A percentile compares a stretch with the other conserved stretches of the same genome.
Conservation (phyloP, 2,888 invertebrate genomes). For the Dastarcus helophoroides region DNA sequence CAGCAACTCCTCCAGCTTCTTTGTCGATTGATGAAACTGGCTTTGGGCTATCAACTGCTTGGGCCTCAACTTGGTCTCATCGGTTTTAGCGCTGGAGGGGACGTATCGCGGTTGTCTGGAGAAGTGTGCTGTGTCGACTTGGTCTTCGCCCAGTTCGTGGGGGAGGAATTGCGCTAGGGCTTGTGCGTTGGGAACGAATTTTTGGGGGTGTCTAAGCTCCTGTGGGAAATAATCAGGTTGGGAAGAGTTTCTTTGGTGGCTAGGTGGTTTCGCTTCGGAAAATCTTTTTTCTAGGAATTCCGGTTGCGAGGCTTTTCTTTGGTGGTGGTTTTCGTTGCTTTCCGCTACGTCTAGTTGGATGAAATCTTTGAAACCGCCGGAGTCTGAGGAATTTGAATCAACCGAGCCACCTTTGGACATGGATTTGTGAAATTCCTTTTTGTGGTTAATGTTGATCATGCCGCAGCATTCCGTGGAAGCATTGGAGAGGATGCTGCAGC, state of each 20-base stretch:
- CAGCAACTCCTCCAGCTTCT: slow-evolving; percentile 37
- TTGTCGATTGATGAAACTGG: slow-evolving; percentile 37
- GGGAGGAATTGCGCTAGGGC: slow-evolving; percentile 33
- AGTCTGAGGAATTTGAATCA: slow-evolving; percentile 38
- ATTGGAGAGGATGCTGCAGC: slow-evolving; percentile 37
- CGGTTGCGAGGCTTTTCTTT: slow-evolving; percentile 33
- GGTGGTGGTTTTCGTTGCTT: slow-evolving; percentile 19
- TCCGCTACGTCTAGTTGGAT: slow-evolving; percentile 22
- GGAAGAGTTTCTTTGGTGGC: slow-evolving; percentile 30
- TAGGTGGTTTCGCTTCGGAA: slow-evolving; percentile 21
- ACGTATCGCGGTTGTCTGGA: slow-evolving; percentile 14
- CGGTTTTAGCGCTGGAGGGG: slow-evolving; percentile 20
- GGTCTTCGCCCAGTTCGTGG: slow-evolving; percentile 26
- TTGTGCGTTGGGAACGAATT: slow-evolving; percentile 31
- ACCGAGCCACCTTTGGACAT: slow-evolving; percentile 35
- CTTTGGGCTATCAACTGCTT: slow-evolving; percentile 29
- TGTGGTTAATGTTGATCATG: slow-evolving; percentile 30
- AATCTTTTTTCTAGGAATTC: slow-evolving; percentile 23
- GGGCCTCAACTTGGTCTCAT: slow-evolving; percentile 21
- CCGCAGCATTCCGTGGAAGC: slow-evolving; percentile 38
- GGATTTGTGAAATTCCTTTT: slow-evolving; percentile 29
- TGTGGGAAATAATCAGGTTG: slow-evolving; percentile 25
- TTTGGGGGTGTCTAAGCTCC: slow-evolving; percentile 21
- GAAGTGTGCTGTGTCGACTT: slow-evolving; percentile 24
- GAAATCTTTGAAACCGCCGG: slow-evolving; percentile 39